Evolutionary conservation across 1,140 invertebrate species (phyloP), one percentile per base, ranked within the genome.

Genomic region (Magallana angulata): DNA sequence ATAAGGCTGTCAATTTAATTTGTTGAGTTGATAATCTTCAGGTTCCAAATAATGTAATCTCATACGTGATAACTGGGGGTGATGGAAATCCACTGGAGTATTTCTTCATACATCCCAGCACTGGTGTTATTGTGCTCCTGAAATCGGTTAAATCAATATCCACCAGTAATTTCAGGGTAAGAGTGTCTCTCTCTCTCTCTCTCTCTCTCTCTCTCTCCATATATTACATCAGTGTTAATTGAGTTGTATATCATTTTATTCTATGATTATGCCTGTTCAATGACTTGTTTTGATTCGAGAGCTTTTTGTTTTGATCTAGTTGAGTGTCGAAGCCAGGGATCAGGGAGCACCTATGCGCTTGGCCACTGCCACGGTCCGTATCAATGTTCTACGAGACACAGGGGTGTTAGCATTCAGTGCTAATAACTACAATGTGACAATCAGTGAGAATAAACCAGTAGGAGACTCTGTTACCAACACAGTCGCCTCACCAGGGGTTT

Each of bases 261-360:
- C 36, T 48, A 2, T 48, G 36, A 48, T 48, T 2, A 48, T 2
- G 36, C 36, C 36, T 48, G 36, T 48, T 48, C 5, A 5, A 48
- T 48, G 36, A 48, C 36, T 48, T 48, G 36, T 36, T 11, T 80
- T 14, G 24, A 24, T 80, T 24, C 1, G 9, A 24, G 4, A 80
- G 14, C 6, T 14, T 36, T 7, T 80, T 80, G 18, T 12, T 48
- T 80, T 7, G 8, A 80, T 89, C 18, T 85, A 93, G 93, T 85
- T 93, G 16, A 90, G 14, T 24, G 89, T 93, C 11, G 60, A 82
- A 84, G 95, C 98, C 1, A 96, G 96, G 30, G 99, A 99, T 95
- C 96, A 96, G 68, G 98, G 98, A 5, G 96, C 96, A 81, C 98
- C 98, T 9, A 92, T 97, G 0, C 95, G 98, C 56, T 97, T 97